These are phyloP conservation scores for Dolichopus griseipennis DNA, from an alignment of 2,888 invertebrate genomes.

Conservation along the genomic window DNA sequence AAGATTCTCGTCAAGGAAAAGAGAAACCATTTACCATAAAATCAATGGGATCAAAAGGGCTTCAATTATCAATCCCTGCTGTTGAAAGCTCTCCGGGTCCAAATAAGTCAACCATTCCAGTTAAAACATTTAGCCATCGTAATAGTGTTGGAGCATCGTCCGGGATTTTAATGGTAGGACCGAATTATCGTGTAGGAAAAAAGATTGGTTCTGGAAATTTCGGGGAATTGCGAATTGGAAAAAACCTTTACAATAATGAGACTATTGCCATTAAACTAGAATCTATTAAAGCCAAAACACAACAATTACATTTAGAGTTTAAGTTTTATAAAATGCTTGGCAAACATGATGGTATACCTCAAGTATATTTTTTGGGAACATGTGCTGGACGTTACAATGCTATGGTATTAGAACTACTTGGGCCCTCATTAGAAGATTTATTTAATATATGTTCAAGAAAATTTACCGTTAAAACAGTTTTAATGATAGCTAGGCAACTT, in stretches of 20 bases:
- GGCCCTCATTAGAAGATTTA: conserved; percentile 97
- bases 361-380: conserved; percentile 99
- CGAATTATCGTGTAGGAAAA: no score
- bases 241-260: conserved; percentile 99
- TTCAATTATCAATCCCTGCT: no score
- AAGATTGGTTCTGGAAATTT: no score
- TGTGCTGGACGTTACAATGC: conserved; percentile 99
- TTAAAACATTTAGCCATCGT: no score
- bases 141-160: no score
- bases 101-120: no score
- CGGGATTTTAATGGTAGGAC: no score
- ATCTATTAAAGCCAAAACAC: conserved; percentile 99
- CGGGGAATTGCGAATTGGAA: conserved; percentile 49
- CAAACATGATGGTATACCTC: conserved; percentile 95
- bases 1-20: no score
- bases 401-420: conserved; percentile 96
- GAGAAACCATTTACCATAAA: no score
- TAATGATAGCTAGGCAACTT: conserved; percentile 96
- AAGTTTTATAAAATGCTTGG: conserved; percentile 99
- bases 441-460: conserved; percentile 98
- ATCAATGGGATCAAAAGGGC: no score
- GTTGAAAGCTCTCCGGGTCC: no score
- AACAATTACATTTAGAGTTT: conserved; percentile 99
- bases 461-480: conserved; percentile 95
- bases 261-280: conserved; percentile 99